A percentile compares a stretch with the other conserved stretches of the same genome.
Evolutionary conservation across 2,113 vertebrate species (phyloP).

Genomic region (Mesitornis unicolor): DNA sequence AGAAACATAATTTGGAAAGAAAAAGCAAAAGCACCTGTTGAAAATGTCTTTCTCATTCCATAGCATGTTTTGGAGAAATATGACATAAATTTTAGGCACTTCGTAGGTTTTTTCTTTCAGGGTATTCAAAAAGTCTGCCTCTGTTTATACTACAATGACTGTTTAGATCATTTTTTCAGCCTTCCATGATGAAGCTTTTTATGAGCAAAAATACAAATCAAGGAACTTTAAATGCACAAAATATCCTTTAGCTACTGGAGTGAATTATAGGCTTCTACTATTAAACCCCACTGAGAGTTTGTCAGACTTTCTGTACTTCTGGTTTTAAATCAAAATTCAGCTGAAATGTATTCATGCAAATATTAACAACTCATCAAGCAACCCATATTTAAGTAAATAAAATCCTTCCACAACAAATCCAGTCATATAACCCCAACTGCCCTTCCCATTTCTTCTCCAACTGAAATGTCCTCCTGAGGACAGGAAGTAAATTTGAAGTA

Average conservation of each 20-base stretch:
- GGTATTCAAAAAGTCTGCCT: not conserved
- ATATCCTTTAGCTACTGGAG: conserved; percentile 2
- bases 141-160: not conserved
- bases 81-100: not conserved
- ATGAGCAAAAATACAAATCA: conserved; percentile 35
- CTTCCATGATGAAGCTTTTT: conserved; percentile 24
- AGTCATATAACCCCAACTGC: not conserved
- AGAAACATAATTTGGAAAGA: not conserved
- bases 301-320: not conserved
- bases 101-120: not conserved
- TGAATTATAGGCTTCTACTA: conserved; percentile 13
- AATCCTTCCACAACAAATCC: not conserved
- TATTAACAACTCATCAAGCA: conserved; percentile 6
- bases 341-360: not conserved
- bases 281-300: not conserved
- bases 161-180: not conserved
- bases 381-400: not conserved
- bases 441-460: not conserved
- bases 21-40: not conserved
- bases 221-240: not conserved
- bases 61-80: not conserved
- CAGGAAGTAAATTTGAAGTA: not conserved
- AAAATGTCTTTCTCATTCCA: not conserved
- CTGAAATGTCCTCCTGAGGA: not conserved
- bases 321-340: conserved; percentile 29